Conservation (phyloP, 2,888 invertebrate genomes). For the Ditula angustiorana region DNA sequence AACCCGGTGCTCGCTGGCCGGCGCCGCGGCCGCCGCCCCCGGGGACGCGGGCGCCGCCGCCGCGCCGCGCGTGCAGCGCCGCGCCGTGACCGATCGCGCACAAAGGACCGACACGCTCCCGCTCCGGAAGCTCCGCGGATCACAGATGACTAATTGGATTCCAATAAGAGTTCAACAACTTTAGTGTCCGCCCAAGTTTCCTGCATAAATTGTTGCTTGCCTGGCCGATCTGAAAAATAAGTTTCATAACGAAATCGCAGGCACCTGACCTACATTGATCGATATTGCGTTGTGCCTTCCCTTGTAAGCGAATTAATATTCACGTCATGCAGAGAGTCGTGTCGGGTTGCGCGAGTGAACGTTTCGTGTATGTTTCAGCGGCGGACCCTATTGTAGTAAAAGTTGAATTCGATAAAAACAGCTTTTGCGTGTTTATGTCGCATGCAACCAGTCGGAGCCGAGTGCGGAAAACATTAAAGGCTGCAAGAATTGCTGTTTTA, state of each 20-base stretch:
- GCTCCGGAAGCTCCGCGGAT: slow-evolving; percentile 34
- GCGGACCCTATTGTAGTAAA: slow-evolving; percentile 2
- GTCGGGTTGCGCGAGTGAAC: slow-evolving; percentile 10
- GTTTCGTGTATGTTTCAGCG: slow-evolving; percentile 27
- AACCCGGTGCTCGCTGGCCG: background rate
- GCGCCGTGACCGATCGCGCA: slow-evolving; percentile 33
- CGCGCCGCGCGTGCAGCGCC: background rate
- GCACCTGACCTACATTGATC: slow-evolving; percentile 16
- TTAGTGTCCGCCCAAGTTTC: background rate
- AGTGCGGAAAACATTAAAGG: slow-evolving; percentile 2
- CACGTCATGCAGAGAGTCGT: slow-evolving; percentile 5
- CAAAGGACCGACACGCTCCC: slow-evolving; percentile 18
- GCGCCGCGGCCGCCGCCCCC: background rate
- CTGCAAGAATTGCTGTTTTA: slow-evolving; percentile 16
- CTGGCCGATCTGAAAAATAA: slow-evolving; percentile 11
- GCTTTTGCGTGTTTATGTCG: slow-evolving; percentile 16
- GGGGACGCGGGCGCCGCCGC: background rate
- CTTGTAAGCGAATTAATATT: slow-evolving; percentile 33
- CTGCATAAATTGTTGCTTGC: background rate
- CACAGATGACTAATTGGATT: slow-evolving; percentile 28
- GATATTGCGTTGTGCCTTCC: slow-evolving; percentile 3
- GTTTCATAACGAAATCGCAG: slow-evolving; percentile 33
- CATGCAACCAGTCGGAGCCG: slow-evolving; percentile 6
- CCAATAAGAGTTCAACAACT: slow-evolving; percentile 37
- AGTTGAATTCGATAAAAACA: slow-evolving; percentile 16